Conservation (phyloP, 2,888 invertebrate species). For the Vanessa cardui region DNA sequence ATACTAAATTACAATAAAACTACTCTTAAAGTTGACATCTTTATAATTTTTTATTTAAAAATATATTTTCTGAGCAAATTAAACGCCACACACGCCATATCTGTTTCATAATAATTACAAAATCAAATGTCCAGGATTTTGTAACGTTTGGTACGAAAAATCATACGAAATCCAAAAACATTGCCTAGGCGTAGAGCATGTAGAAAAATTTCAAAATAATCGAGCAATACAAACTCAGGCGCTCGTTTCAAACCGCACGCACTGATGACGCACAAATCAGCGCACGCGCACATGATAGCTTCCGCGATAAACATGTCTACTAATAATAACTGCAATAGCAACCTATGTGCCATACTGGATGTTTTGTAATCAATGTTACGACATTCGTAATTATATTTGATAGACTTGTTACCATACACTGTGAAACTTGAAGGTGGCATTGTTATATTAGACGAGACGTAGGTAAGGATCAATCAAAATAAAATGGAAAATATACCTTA, state of each 20-base stretch:
- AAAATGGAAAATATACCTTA: no score
- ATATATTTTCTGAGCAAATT: no score
- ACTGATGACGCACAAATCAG: conserved; percentile 14
- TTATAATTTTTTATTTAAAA: no score
- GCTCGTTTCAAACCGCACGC: not conserved
- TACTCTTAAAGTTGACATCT: no score
- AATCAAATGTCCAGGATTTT: no score
- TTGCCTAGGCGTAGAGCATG: no score
- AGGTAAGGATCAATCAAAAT: no score
- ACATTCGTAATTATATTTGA: not conserved
- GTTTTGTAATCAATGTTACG: conserved; percentile 15
- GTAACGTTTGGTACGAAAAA: no score
- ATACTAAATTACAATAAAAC: no score
- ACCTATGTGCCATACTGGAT: not conserved
- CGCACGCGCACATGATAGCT: conserved; percentile 22
- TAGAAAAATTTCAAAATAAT: not conserved
- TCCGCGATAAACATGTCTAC: conserved; percentile 15
- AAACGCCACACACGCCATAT: no score
- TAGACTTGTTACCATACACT: not conserved
- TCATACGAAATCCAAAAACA: no score
- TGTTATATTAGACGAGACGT: not conserved
- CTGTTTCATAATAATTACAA: no score
- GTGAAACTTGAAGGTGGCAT: not conserved
- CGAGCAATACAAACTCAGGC: not conserved
- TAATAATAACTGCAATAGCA: conserved; percentile 7